A percentile compares a stretch with the other conserved stretches of the same genome.
These are phyloP conservation scores for Gambelia wislizenii DNA, from an alignment of 2,797 vertebrate species.

Conservation along the genomic window DNA sequence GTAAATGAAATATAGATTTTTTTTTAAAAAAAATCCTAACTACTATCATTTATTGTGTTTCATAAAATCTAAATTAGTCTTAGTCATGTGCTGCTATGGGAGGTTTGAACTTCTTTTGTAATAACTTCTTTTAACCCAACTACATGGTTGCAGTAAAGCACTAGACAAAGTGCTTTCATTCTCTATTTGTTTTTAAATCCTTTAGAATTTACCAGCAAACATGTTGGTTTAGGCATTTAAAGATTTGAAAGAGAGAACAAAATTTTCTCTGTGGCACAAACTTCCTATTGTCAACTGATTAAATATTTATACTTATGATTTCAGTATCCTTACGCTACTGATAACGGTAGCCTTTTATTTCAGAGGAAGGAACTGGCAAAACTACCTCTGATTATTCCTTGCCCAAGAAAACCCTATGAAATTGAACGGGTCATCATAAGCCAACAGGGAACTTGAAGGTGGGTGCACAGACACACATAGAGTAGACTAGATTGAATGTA, in stretches of 20 bases:
- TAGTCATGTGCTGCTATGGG: neutral
- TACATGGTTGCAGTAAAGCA: neutral
- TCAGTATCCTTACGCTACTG: neutral
- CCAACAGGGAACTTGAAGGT: too few species aligned
- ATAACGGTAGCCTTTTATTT: neutral
- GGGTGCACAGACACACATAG: too few species aligned
- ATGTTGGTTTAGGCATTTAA: neutral
- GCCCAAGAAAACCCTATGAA: too few species aligned
- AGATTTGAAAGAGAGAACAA: neutral
- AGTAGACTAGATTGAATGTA: neutral
- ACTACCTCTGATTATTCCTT: too few species aligned
- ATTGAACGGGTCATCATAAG: too few species aligned
- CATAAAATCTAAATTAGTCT: neutral
- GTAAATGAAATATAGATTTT: conserved; percentile 10
- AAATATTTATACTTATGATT: neutral
- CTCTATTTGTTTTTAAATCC: neutral
- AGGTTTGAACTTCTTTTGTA: neutral
- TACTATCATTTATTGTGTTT: neutral
- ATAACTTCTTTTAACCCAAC: neutral
- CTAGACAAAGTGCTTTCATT: neutral
- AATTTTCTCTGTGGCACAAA: neutral
- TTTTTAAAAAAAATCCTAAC: neutral
- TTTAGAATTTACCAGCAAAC: neutral
- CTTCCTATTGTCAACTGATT: neutral
- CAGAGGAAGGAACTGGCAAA: too few species aligned